A percentile compares a stretch with the other conserved stretches of the same genome.
These are phyloP conservation scores for Gymnogyps californianus DNA, from an alignment of 2,113 vertebrate genomes.

Conservation along the genomic window DNA sequence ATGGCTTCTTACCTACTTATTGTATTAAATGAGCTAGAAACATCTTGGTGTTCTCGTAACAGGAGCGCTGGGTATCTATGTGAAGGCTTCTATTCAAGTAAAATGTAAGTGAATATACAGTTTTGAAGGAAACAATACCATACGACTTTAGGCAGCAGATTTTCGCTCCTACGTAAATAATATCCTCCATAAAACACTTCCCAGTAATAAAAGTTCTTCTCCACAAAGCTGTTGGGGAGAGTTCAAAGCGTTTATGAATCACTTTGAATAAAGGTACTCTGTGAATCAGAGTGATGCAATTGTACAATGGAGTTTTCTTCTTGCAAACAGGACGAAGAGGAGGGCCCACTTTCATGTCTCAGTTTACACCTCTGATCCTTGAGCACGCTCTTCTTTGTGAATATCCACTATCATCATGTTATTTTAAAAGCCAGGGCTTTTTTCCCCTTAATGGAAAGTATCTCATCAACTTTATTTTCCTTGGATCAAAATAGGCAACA, in stretches of 20 bases:
- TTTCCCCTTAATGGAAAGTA: not conserved
- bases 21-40: not conserved
- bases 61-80: not conserved
- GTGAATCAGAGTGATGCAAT: not conserved
- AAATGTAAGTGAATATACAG: not conserved
- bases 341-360: not conserved
- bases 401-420: not conserved
- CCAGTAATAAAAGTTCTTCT: constrained; percentile 27
- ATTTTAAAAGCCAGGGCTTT: not conserved
- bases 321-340: not conserved
- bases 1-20: not conserved
- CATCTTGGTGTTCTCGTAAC: not conserved
- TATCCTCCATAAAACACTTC: constrained; percentile 13
- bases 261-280: not conserved
- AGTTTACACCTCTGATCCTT: not conserved
- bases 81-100: not conserved
- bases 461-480: not conserved
- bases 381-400: not conserved
- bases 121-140: not conserved
- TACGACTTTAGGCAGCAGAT: constrained; percentile 34
- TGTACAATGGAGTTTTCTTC: not conserved
- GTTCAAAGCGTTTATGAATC: constrained; percentile 36
- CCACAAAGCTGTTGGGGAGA: not conserved
- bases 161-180: constrained; percentile 1
- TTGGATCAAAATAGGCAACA: not conserved